These are phyloP conservation scores for Dichetophora obliterata DNA, from an alignment of 2,888 invertebrate genomes.

Conservation along the genomic window DNA sequence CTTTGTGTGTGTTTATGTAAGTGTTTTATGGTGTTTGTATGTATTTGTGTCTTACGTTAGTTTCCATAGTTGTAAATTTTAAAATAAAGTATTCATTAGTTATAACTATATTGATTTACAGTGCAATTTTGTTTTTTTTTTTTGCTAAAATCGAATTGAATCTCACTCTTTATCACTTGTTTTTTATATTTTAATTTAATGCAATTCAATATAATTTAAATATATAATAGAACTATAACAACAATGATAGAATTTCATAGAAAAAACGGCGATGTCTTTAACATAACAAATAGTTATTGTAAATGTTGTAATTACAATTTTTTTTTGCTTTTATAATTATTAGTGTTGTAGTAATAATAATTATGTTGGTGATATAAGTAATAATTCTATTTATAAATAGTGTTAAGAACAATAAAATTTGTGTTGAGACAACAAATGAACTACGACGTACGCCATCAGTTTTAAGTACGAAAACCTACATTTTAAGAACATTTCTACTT, in stretches of 20 bases:
- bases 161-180: constrained; percentile 70
- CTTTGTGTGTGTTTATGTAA: not conserved
- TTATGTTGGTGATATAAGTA: not conserved
- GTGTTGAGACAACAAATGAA: not conserved
- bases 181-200: constrained; percentile 49
- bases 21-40: not conserved
- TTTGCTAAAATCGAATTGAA: constrained; percentile 67
- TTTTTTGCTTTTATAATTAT: not conserved
- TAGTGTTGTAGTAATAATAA: not conserved
- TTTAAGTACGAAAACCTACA: constrained; percentile 6
- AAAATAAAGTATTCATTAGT: not conserved
- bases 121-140: constrained; percentile 17
- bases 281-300: constrained; percentile 31
- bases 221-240: constrained; percentile 55
- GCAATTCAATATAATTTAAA: constrained; percentile 32
- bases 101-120: constrained; percentile 17
- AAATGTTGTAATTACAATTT: constrained; percentile 32
- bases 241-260: constrained; percentile 57
- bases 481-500: constrained; percentile 10
- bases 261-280: constrained; percentile 36
- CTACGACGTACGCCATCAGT: not conserved
- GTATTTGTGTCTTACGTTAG: not conserved
- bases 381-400: not conserved
- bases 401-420: constrained; percentile 3
- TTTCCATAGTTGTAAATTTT: not conserved